Base-by-base conservation (phyloP, 2,797 vertebrate genomes). In the Erethizon dorsatum region DNA sequence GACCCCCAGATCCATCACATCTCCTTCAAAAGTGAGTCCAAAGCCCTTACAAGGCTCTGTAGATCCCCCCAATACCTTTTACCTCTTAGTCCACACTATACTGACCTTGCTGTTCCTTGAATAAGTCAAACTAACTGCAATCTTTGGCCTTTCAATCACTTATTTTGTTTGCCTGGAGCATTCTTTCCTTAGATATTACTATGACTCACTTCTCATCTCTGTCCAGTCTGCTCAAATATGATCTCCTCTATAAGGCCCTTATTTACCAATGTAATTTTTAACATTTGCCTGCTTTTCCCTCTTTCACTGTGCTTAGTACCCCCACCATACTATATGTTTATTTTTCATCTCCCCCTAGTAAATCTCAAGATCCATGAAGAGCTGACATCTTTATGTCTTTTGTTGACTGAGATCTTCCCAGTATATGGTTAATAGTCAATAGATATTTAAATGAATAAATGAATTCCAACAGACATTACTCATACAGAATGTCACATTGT, bases 391-490 rank as follows among this genome's bases (percentile, higher is more conserved):
- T 83, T 67, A 31, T 47, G 4, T 77, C 22, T 65, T 54, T 59
- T 17, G 24, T 63, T 45, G 67, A 59, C 26, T 59, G 65, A 79
- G 33, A 6, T 73, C 9, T 82, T 59, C 11, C 6, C 6, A 85
- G 54, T 5, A 89, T 20, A 54, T 26, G 28, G 15, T 50, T 67
- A 63, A 17, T 17, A 17, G 22, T 41, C 13, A 45, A 45, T 52
- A 75, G 31, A 26, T 83, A 80, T 56, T 77, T 96, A 90, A 96
- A 54, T 26, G 22, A 85, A 89, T 88, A 90, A 54, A 83, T 75
- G 20, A 94, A 79, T 65, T 59, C 18, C 24, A 90, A 56, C 11
- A 84, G 11, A 71, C 2, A 54, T 33, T 47, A 57, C 3, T 24
- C n/a, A 22, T 65, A 73, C n/a, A 52, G 31, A 88, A 47, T 65